phyloP scores from a whole-genome alignment of 1,140 invertebrate species.

The Leptoteleia sp. region DNA sequence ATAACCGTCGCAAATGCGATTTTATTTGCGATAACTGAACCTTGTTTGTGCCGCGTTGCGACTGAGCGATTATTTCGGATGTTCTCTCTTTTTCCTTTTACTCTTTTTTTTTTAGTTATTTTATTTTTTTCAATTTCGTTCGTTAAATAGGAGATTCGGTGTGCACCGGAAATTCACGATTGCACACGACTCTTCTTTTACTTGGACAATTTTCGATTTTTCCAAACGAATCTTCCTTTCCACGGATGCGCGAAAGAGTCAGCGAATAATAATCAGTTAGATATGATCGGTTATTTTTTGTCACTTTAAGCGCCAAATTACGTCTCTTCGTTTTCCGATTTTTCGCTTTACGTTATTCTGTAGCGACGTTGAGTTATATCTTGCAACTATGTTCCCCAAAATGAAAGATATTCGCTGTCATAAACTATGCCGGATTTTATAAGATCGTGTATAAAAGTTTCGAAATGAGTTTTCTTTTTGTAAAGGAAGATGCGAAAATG shows the following conservation, averaged over 20 bases:
- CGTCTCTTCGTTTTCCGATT: not conserved
- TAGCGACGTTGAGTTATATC: slow-evolving; percentile 15
- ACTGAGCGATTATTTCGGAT: slow-evolving; percentile 55
- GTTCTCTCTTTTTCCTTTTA: no score
- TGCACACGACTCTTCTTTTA: slow-evolving; percentile 10
- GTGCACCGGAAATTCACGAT: slow-evolving; percentile 20
- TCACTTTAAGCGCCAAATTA: slow-evolving; percentile 16
- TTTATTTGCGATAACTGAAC: slow-evolving; percentile 59
- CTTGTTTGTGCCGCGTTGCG: slow-evolving; percentile 42
- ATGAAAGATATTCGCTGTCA: slow-evolving; percentile 1
- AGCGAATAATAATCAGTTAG: slow-evolving; percentile 11
- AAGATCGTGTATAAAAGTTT: no score
- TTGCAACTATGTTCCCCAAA: not conserved
- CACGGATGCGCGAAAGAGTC: slow-evolving; percentile 5
- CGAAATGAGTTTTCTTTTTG: no score
- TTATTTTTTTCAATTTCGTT: no score
- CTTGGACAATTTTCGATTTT: slow-evolving; percentile 34
- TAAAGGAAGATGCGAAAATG: not conserved
- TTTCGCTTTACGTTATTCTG: not conserved
- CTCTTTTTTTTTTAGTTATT: no score
- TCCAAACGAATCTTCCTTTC: slow-evolving; percentile 29
- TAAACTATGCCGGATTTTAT: no score
- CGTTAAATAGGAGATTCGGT: slow-evolving; percentile 22
- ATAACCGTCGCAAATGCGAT: slow-evolving; percentile 61
- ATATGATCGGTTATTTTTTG: slow-evolving; percentile 24